Conservation (phyloP, 2,888 invertebrate species). For the Carpatolechia fugitivella region DNA sequence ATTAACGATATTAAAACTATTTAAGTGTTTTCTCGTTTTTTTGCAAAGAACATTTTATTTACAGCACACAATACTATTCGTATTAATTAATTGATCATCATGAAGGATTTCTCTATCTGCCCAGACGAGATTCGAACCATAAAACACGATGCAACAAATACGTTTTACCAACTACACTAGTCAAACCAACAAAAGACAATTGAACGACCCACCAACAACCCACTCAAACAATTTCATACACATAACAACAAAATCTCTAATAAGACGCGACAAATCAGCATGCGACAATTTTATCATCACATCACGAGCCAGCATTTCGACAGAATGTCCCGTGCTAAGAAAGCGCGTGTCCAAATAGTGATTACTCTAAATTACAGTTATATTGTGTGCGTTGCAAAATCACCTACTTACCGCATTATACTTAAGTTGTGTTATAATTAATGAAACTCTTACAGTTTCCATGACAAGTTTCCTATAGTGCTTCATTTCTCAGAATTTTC, state of each 20-base stretch:
- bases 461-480: neutral
- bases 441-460: neutral
- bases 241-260: constrained; percentile 5
- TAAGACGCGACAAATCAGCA: neutral
- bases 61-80: no score
- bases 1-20: no score
- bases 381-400: neutral
- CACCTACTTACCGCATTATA: neutral
- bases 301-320: constrained; percentile 3
- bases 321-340: neutral
- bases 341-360: constrained; percentile 10
- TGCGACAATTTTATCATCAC: neutral
- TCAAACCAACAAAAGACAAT: no score
- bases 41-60: no score
- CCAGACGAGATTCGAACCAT: no score
- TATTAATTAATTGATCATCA: no score
- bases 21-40: no score
- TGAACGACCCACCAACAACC: neutral
- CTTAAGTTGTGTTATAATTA: neutral
- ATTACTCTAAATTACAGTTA: constrained; percentile 11
- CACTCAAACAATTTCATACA: neutral
- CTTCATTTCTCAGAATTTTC: no score
- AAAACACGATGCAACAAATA: no score
- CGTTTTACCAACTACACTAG: no score
- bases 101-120: no score